A percentile compares a stretch with the other conserved stretches of the same genome.
phyloP scores from a whole-genome alignment of 2,797 vertebrate genomes.

The Echeneis naucrates region DNA sequence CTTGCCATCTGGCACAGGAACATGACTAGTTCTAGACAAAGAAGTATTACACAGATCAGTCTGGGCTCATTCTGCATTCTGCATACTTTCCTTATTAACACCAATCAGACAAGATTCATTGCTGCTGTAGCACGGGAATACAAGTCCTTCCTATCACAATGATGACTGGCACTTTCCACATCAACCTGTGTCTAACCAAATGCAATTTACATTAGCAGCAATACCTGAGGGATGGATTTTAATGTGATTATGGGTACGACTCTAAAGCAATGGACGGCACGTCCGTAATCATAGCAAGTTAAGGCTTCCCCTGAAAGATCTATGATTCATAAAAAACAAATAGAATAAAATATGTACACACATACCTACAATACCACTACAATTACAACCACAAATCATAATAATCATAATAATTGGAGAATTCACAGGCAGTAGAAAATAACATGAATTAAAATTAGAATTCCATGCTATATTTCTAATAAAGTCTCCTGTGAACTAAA shows the following conservation, averaged over 20 bases:
- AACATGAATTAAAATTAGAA: background rate
- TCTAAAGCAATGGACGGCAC: slow-evolving; percentile 37
- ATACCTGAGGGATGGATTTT: slow-evolving; percentile 43
- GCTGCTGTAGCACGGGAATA: slow-evolving; percentile 26
- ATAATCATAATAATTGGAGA: background rate
- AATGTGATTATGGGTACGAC: slow-evolving; percentile 45
- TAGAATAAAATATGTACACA: background rate
- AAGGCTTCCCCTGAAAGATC: slow-evolving; percentile 17
- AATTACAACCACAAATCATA: background rate
- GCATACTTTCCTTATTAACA: slow-evolving; percentile 55
- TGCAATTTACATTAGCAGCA: slow-evolving; percentile 45
- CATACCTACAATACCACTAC: background rate
- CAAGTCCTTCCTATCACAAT: slow-evolving; percentile 7
- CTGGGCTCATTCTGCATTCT: slow-evolving; percentile 41
- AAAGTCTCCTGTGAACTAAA: background rate
- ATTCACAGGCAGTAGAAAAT: background rate
- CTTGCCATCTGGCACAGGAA: slow-evolving; percentile 55
- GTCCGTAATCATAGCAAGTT: slow-evolving; percentile 30
- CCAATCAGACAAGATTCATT: slow-evolving; percentile 46
- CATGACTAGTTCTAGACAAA: slow-evolving; percentile 37
- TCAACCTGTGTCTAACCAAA: slow-evolving; percentile 27
- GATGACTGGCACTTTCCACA: slow-evolving; percentile 38
- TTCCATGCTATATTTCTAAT: background rate
- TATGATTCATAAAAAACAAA: slow-evolving; percentile 15
- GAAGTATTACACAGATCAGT: slow-evolving; percentile 30